Base-by-base conservation (phyloP, 1,140 invertebrate genomes). In the Oscheius sp. region DNA sequence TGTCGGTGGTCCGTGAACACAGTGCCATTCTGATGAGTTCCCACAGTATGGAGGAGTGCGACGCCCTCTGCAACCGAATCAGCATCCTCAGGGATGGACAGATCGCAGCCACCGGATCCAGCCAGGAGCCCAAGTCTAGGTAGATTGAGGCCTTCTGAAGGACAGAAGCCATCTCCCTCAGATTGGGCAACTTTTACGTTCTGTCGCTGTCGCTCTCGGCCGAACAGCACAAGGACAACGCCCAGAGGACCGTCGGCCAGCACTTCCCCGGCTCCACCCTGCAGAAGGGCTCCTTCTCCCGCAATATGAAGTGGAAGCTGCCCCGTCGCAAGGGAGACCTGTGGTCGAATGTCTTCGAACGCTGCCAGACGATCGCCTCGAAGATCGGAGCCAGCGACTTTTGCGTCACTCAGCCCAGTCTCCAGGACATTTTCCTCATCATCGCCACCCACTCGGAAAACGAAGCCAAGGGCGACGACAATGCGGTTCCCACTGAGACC, bases 31-130 rank as follows among this genome's bases (percentile, higher is more conserved):
- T 82, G 2, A 49, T 84, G 20, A 82, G 80, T 3, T 80, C 82
- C 15, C 82, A 84, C 70, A 74, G 76, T 15, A 84, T 82, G 78
- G 81, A 80, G 63, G 81, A 84, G 46, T 80, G 76, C 31, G 82
- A 82, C 26, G 79, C 80, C 13, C 59, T 82, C 2, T 82, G 78
- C 45, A 68, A 66, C 2, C 29, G 74, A 45, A 66, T 82, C 15
- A 80, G 55, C 7, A 77, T 82, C 31, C 79, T 82, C 70, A 66
- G 61, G 35, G 87, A 87, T 77, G 87, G 87, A 55, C 76, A 82
- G 70, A 36, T 77, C 36, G 62, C 62, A 31, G 38, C 49, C 18
- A 20, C 77, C 13, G 76, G 76, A 62, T 66, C 66, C 13, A 75
- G 69, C 45, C 75, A 77, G 42, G 34, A 59, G 45, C 71, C 76